A percentile compares a stretch with the other conserved stretches of the same genome.
phyloP scores from a whole-genome alignment of 2,113 vertebrate genomes.

The Archilochus colubris region DNA sequence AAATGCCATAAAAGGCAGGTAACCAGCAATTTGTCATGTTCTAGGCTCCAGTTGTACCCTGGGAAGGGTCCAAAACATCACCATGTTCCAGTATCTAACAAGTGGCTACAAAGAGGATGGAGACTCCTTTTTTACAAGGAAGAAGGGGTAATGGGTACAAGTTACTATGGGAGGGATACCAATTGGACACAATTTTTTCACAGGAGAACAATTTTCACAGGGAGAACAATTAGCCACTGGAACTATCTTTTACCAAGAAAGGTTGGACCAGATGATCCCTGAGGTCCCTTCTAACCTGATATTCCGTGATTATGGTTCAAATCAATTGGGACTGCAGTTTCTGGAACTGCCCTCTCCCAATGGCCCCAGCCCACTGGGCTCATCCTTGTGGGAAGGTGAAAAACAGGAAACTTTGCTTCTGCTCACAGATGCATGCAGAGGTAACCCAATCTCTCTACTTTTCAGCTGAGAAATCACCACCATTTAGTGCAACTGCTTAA shows the following conservation, averaged over 20 bases:
- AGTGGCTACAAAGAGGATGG: no score
- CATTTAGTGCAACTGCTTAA: neutral
- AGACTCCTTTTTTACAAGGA: no score
- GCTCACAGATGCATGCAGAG: accelerated
- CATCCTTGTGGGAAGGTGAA: accelerated
- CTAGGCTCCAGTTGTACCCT: neutral
- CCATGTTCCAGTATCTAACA: no score
- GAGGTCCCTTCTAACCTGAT: no score
- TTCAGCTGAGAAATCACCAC: neutral
- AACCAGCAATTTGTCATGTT: accelerated
- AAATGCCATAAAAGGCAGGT: neutral
- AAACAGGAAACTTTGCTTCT: neutral
- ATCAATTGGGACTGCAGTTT: neutral
- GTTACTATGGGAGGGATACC: no score
- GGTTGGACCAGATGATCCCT: no score
- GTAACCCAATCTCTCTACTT: neutral
- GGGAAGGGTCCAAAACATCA: neutral
- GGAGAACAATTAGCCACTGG: no score
- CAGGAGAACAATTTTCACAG: no score
- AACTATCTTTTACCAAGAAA: no score
- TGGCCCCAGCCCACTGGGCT: neutral
- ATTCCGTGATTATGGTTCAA: no score
- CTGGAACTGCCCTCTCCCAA: neutral
- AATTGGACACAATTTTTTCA: no score
- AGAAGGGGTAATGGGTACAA: no score